phyloP scores from a whole-genome alignment of 2,888 invertebrate species.

The Penaeus monodon region DNA sequence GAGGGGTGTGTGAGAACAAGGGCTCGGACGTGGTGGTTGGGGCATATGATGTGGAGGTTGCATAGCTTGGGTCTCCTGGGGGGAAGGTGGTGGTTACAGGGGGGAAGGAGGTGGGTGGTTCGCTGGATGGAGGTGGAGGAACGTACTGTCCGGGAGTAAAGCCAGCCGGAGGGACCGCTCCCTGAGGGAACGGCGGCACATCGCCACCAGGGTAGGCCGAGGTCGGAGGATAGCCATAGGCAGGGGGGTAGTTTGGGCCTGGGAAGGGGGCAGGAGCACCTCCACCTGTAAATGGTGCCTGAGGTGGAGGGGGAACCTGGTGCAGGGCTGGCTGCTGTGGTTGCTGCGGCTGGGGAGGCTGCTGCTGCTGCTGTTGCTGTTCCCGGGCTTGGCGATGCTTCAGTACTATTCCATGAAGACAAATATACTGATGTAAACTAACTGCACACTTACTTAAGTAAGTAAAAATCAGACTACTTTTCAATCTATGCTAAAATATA shows the following conservation, averaged over 20 bases:
- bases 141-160: slow-evolving; percentile 43
- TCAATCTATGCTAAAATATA: too few relatives aligned
- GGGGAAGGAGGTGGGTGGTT: slow-evolving; percentile 49
- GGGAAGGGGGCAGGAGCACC: slow-evolving; percentile 46
- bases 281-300: slow-evolving; percentile 36
- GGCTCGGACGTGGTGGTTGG: slow-evolving; percentile 41
- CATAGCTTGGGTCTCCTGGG: slow-evolving; percentile 43
- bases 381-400: slow-evolving; percentile 68
- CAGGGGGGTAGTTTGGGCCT: slow-evolving; percentile 44
- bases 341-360: slow-evolving; percentile 72
- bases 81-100: slow-evolving; percentile 15
- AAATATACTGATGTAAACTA: too few relatives aligned
- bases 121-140: slow-evolving; percentile 52
- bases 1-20: slow-evolving; percentile 36
- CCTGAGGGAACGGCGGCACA: slow-evolving; percentile 29
- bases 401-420: slow-evolving; percentile 68
- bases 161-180: slow-evolving; percentile 32
- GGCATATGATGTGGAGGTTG: slow-evolving; percentile 38
- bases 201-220: slow-evolving; percentile 54
- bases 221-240: slow-evolving; percentile 54
- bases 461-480: too few relatives aligned
- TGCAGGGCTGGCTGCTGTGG: slow-evolving; percentile 70
- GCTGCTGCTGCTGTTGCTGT: slow-evolving; percentile 66
- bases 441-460: too few relatives aligned
- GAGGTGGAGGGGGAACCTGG: slow-evolving; percentile 68